These are phyloP conservation scores for Scrobipalpa atriplicella DNA, from an alignment of 2,888 invertebrate species.

Conservation along the genomic window DNA sequence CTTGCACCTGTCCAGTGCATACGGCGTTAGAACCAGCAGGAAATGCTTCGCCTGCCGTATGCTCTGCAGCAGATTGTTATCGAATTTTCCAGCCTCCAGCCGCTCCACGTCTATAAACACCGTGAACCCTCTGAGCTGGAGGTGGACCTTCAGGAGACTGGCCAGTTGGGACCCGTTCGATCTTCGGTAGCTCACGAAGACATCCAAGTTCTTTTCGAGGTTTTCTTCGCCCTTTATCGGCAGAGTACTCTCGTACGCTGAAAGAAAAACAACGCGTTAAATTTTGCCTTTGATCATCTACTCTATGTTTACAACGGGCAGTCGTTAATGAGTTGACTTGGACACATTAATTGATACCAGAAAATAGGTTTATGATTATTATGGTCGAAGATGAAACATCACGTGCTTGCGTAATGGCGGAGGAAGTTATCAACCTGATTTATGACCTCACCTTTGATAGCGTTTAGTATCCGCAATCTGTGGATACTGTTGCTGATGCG, in stretches of 20 bases:
- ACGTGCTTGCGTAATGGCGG: slow-evolving; percentile 29
- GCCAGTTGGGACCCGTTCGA: slow-evolving; percentile 99
- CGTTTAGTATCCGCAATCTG: slow-evolving; percentile 93
- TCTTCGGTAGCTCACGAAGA: slow-evolving; percentile 98
- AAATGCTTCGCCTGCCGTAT: slow-evolving; percentile 98
- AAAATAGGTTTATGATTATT: slow-evolving; percentile 36
- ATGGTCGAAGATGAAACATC: slow-evolving; percentile 37
- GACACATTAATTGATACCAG: slow-evolving; percentile 31
- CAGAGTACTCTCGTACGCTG: slow-evolving; percentile 85
- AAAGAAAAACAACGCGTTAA: slow-evolving; percentile 41
- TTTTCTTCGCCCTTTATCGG: slow-evolving; percentile 88
- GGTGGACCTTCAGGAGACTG: slow-evolving; percentile 96
- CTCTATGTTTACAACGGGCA: slow-evolving; percentile 22
- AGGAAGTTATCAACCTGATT: slow-evolving; percentile 32
- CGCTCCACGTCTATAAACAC: slow-evolving; percentile 99
- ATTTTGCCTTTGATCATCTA: slow-evolving; percentile 25
- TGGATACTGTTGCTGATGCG: slow-evolving; percentile 97
- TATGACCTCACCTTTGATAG: slow-evolving; percentile 85
- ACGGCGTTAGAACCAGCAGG: slow-evolving; percentile 96
- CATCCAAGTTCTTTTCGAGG: slow-evolving; percentile 95
- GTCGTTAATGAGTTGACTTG: slow-evolving; percentile 25
- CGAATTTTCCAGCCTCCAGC: slow-evolving; percentile 99
- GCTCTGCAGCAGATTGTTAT: slow-evolving; percentile 98
- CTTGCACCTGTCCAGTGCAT: slow-evolving; percentile 96
- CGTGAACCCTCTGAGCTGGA: slow-evolving; percentile 96